Base-by-base conservation (phyloP, 2,888 invertebrate genomes). In the Idaea aversata region DNA sequence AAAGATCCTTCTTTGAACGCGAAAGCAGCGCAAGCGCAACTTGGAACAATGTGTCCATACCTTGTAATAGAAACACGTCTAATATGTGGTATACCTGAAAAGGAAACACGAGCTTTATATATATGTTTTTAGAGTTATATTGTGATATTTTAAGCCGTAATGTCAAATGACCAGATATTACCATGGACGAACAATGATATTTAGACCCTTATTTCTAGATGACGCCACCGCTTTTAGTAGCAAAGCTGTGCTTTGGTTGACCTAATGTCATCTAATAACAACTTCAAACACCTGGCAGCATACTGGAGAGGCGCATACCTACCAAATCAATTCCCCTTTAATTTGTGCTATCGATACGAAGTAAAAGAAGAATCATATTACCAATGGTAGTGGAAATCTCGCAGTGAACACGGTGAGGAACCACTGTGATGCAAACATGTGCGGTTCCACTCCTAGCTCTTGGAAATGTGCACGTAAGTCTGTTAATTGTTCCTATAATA, bases 401-500 rank as follows among this genome's bases (percentile, higher is more conserved):
- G 99, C 99, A 1, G 99, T 99, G 93, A 98, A 99, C n/a, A 99
- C 94, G 0, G 99, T 99, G 64, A 99, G 95, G 94, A 99, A 99
- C 99, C 99, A 99, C 91, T 99, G 99, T 5, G 98, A 98, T 34
- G 99, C 99, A 87, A 98, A 99, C 99, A 99, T 99, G 92, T 99
- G 99, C 36, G 98, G 97, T 89, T 99, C 99, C 62, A 99, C 96
- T 63, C 96, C 96, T 68, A 94, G 96, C 95, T 90, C 96, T 76
- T 94, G 94, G 88, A 98, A 97, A 84, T 98, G 98, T 67, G 95
- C 95, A 81, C 96, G 96, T 66, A 98, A 87, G 69, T 97, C 96
- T 0, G 95, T 95, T 72, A 98, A 86, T 88, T 97, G 97, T 88
- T 98, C 97, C 95, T 96, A 85, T n/a, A 91, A 85, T 59, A 67